phyloP scores from a whole-genome alignment of 2,888 invertebrate genomes.

The Caenorhabditis sp. region DNA sequence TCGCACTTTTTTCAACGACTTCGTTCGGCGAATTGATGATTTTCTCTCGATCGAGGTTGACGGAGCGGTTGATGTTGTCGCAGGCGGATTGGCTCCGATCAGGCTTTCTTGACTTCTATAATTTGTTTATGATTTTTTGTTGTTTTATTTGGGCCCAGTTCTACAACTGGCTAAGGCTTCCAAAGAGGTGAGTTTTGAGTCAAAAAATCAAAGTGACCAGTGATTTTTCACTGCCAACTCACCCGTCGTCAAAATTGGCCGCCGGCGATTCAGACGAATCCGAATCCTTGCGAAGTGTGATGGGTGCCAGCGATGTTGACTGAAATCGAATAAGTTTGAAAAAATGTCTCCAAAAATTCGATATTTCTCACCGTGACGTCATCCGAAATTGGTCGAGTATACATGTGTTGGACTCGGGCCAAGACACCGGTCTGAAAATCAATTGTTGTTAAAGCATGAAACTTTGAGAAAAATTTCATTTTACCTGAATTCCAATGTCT shows the following conservation, averaged over 20 bases:
- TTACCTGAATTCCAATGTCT: conserved; percentile 52
- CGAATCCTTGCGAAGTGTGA: conserved; percentile 32
- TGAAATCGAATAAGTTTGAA: conserved; percentile 2
- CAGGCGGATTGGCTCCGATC: background rate
- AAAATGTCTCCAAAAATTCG: background rate
- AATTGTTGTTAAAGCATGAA: too few relatives aligned
- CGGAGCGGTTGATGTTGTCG: conserved; percentile 6
- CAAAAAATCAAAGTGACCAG: too few relatives aligned
- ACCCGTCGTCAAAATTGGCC: conserved; percentile 19
- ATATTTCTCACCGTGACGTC: background rate
- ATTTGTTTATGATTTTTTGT: background rate
- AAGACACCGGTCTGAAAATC: conserved; percentile 54
- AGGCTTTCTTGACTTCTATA: conserved; percentile 11
- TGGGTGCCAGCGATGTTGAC: conserved; percentile 26
- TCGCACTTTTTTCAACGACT: conserved; percentile 15
- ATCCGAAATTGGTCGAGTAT: conserved; percentile 37
- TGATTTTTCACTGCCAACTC: background rate
- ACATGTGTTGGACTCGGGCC: conserved; percentile 60
- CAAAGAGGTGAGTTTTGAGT: too few relatives aligned
- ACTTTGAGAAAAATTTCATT: too few relatives aligned
- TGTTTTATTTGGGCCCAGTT: too few relatives aligned
- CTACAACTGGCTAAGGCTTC: too few relatives aligned
- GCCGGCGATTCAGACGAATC: conserved; percentile 20
- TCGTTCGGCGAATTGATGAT: conserved; percentile 23
- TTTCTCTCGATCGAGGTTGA: conserved; percentile 32